Evolutionary conservation across 2,113 vertebrate species (phyloP).

Genomic region (Myanophis thanlyinensis): DNA sequence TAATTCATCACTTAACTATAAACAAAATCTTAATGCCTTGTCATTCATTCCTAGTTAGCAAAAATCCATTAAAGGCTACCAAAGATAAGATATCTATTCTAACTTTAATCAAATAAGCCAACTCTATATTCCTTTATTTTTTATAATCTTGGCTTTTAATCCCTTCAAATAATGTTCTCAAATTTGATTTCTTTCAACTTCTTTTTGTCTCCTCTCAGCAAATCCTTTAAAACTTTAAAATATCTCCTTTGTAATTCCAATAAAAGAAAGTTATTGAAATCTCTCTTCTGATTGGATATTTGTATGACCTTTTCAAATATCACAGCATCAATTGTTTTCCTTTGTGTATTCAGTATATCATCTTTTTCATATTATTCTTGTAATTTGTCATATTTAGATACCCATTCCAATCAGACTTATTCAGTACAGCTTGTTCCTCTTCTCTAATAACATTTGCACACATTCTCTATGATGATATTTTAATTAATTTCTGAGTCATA

Average conservation of each 20-base stretch:
- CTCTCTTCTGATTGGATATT: neutral
- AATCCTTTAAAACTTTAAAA: neutral
- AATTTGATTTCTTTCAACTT: neutral
- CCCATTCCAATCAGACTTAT: neutral
- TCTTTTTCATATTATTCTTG: neutral
- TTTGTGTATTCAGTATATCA: neutral
- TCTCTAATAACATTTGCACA: neutral
- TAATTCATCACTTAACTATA: neutral
- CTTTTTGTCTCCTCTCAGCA: neutral
- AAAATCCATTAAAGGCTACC: neutral
- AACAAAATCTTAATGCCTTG: neutral
- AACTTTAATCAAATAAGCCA: neutral
- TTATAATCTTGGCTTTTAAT: neutral
- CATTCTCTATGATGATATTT: neutral
- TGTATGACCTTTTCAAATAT: neutral
- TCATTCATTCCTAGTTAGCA: neutral
- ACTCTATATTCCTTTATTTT: neutral
- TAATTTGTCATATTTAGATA: neutral
- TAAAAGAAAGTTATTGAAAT: neutral
- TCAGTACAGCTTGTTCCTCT: neutral
- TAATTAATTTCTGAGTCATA: neutral
- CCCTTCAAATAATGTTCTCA: neutral
- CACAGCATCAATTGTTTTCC: neutral
- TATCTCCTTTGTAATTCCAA: neutral
- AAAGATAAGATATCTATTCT: neutral